Base-by-base conservation (phyloP, 2,888 invertebrate species). In the Resseliella maxima region DNA sequence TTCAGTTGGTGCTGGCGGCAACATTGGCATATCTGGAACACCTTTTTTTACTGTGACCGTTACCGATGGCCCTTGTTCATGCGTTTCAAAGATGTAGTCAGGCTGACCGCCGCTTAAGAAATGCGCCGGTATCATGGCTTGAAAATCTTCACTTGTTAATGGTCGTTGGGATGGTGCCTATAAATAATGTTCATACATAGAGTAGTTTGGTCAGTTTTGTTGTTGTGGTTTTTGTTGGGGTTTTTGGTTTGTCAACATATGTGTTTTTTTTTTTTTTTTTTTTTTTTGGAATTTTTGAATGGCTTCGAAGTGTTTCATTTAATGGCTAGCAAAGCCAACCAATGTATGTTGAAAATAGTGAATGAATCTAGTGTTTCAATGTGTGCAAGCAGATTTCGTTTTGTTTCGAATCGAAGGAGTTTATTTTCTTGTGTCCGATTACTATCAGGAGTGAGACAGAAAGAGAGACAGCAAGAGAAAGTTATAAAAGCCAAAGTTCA, bases 51-150 rank as follows among this genome's bases (percentile, higher is more conserved):
- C 96, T 88, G 96, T 97, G 89, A 97, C 96, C 87, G 96, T 95
- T 89, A 97, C 96, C 90, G 93, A 92, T 88, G 91, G 90, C 88
- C 89, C 89, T 87, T 88, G 87, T 90, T 90, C 89, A 90, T 92
- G 89, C 87, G 90, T 89, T 87, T 90, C 91, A 89, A 91, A 91
- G 89, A 90, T 90, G 89, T 90, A 90, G 89, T 91, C 91, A 89
- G 90, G 90, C 94, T 95, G 92, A 96, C 96, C 89, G 95, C 96
- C 89, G 95, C 95, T 93, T 88, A 96, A 94, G 94, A 97, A 97
- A 92, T 96, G 97, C 90, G 96, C 95, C 89, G 97, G 97, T 90
- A 97, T 97, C 96, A 97, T 96, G 92, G 97, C 96, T 94, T 96
- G 96, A 94, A 97, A 97, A 93, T 97, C 96, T 93, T 96, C 96